Base-by-base conservation (phyloP, 2,113 vertebrate species). In the Solenodon paradoxus region DNA sequence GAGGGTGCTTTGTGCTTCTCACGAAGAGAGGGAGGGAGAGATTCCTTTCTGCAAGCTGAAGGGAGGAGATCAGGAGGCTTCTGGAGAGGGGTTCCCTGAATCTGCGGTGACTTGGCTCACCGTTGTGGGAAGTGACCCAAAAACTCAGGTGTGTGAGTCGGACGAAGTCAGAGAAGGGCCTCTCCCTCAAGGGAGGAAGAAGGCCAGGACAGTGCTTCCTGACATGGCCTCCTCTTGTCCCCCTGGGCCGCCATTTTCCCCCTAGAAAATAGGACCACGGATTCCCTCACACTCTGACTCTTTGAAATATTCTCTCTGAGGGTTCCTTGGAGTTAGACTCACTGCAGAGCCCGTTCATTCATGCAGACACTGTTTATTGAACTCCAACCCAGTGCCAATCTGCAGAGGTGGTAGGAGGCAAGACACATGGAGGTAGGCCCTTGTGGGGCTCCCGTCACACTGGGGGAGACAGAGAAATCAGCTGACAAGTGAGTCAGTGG, bases 81-180 rank as follows among this genome's bases (percentile, higher is more conserved):
- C 0, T 1, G 42, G 12, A 1, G 11, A 38, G 57, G 74, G 5
- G 32, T 9, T 20, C 89, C 61, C 57, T 59, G 81, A 64, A 16
- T 2, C 13, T 32, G 9, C 30, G 72, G 45, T 16, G 9, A 28
- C 24, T 15, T 15, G 40, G 47, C 53, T 80, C 15, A 15, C 2
- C 4, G 2, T 0, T 15, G 6, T 22, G 13, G 38, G 19, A 64
- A 68, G 78, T 24, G 22, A 77, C 32, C 72, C 38, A 42, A 28
- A 80, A 82, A 32, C n/a, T 47, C 32, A 38, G 9, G 47, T 5
- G 2, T 1, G 17, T 1, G 26, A 5, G 0, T 0, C 0, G 32
- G 38, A 42, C 15, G 66, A n/a, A 9, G 1, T 7, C 15, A n/a
- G 49, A n/a, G 57, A 69, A 53, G 40, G 22, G 71, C 85, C 74